Evolutionary conservation across 2,113 vertebrate genomes (phyloP).

Genomic region (Tapirus terrestris): DNA sequence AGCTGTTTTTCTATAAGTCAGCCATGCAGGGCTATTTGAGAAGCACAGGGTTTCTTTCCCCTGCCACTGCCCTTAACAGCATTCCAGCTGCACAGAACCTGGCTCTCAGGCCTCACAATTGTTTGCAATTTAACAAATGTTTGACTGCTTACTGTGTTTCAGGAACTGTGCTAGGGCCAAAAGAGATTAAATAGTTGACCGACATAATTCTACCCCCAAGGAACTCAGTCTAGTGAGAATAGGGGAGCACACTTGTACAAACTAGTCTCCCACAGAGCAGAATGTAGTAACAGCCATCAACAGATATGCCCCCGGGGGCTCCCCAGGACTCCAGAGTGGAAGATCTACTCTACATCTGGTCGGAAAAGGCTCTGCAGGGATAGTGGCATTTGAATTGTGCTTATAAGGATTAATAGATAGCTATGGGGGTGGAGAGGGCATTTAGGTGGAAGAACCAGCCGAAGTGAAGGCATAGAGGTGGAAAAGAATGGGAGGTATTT

Average conservation of each 20-base stretch:
- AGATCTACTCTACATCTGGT: background rate
- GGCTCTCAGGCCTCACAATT: background rate
- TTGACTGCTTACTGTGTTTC: background rate
- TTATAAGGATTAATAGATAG: background rate
- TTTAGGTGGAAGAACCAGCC: background rate
- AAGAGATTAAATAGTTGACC: background rate
- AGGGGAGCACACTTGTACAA: background rate
- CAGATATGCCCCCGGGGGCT: background rate
- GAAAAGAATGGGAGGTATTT: background rate
- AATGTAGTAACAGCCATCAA: background rate
- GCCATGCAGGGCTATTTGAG: background rate
- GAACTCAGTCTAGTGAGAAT: background rate
- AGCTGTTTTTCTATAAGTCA: slow-evolving; percentile 42
- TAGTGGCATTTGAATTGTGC: background rate
- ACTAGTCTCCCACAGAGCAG: background rate
- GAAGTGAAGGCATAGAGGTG: background rate
- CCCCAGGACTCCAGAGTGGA: background rate
- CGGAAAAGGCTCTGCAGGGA: background rate
- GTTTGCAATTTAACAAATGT: background rate
- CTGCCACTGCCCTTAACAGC: background rate
- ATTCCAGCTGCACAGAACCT: background rate
- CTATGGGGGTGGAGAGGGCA: background rate
- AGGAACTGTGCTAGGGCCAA: background rate
- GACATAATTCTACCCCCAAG: background rate
- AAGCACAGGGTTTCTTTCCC: background rate